These are phyloP conservation scores for Orientallactaga sibirica DNA, from an alignment of 2,797 vertebrate genomes.

Conservation along the genomic window DNA sequence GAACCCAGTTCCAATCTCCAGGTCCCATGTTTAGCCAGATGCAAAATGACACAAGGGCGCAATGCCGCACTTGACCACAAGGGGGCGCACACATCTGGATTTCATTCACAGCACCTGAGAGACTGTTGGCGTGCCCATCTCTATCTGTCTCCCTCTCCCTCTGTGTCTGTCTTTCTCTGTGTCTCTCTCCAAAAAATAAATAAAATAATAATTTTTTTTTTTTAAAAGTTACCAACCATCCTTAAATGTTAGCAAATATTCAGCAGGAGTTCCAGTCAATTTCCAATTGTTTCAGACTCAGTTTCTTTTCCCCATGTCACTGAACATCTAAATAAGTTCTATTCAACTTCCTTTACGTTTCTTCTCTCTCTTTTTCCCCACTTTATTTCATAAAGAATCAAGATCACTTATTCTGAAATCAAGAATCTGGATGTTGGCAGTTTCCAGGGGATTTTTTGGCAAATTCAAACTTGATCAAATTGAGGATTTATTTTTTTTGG, in stretches of 20 bases:
- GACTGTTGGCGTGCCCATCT: no score
- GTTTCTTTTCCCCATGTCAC: not conserved
- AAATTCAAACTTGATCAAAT: not conserved
- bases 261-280: not conserved
- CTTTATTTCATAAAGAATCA: not conserved
- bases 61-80: no score
- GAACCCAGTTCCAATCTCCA: no score
- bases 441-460: not conserved
- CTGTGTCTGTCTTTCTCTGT: no score
- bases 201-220: no score
- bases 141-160: no score
- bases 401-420: not conserved
- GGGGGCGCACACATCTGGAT: no score
- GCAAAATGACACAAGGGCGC: no score
- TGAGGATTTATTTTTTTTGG: not conserved
- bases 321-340: not conserved
- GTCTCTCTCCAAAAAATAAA: no score
- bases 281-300: conserved; percentile 11
- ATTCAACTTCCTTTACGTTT: not conserved
- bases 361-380: not conserved
- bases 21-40: no score
- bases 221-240: not conserved
- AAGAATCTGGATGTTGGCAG: not conserved
- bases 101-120: no score
- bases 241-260: conserved; percentile 15